Evolutionary conservation across 2,113 vertebrate species (phyloP), one percentile per base, ranked within the genome.

Genomic region (Conger conger): DNA sequence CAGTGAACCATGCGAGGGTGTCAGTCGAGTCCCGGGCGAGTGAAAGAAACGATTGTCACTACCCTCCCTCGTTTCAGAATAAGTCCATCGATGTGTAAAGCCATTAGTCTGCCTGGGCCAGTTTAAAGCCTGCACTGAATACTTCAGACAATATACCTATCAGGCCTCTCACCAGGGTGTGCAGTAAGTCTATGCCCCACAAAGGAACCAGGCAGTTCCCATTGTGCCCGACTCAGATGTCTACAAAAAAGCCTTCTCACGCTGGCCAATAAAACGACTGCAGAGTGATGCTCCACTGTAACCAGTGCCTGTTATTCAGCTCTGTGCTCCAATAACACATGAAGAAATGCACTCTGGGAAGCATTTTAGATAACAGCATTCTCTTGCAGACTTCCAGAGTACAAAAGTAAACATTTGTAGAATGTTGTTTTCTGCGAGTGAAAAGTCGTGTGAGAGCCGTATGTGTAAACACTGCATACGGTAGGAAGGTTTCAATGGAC

Each of bases 111-210:
- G 82, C 79, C 68, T 77, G 54, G 76, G 84, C 82, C 76, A 57
- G 33, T 54, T 40, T 0, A 50, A 78, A 85, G 79, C 54, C 11
- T 7, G 53, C n/a, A 8, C 50, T 81, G 79, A 84, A 84, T 86
- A 45, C 40, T 18, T 20, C 79, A 45, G 30, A 90, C 88, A 90
- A 88, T 87, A 84, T 90, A 92, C 87, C 91, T 90, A 90, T 92
- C 91, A 91, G 40, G 54, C 83, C 79, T 42, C 86, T 82, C 84
- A 86, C 81, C 38, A 6, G 84, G 80, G 76, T n/a, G 76, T 20
- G 68, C 86, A 78, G 73, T 78, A 86, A 77, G 81, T 89, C 89
- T 86, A 73, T 50, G 57, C 30, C 4, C 7, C 53, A 88, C 89
- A 89, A 45, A 76, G 81, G 83, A 36, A 57, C 85, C 63, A 83